Evolutionary conservation across 2,113 vertebrate genomes (phyloP), one percentile per base, ranked within the genome.

Genomic region (Malurus alboscapulatus): DNA sequence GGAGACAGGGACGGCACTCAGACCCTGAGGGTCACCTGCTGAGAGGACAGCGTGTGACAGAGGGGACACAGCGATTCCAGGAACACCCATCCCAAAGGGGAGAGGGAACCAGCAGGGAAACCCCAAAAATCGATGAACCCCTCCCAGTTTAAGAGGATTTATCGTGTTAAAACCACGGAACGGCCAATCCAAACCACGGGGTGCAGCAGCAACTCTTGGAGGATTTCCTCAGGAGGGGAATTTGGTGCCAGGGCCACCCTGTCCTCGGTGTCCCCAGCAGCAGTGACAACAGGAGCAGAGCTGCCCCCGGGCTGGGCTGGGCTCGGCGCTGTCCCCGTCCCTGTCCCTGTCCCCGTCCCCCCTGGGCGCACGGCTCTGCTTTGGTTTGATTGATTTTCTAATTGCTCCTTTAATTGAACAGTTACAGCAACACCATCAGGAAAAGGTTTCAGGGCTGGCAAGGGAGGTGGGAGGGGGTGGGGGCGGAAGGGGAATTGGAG

Each of bases 381-480:
- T 63, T 12, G 25, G 1, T 83, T 91, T 95, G 94, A 94, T 96
- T 95, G 95, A 95, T 94, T 95, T 95, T 96, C 59, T 96, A 96
- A 95, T 94, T 94, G 91, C 93, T 96, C 79, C 2, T 95, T 91
- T 96, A 93, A 94, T 96, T 95, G 94, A 96, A 96, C 94, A 90
- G 87, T 59, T 89, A 89, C 96, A 92, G 92, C 95, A 96, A 92
- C 95, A 92, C 91, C 79, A 82, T 63, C 87, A 91, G 95, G 95
- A 63, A 92, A 92, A 90, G 96, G 92, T 95, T 96, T 82, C 82
- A 44, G 95, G 95, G 93, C 95, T 91, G 87, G 58, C 73, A 88
- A 42, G 80, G 91, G 83, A 75, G 90, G 84, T 45, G 58, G 87
- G 84, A 63, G 89, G 50, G 7, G 26, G 63, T 58, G 77, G 92